phyloP scores from a whole-genome alignment of 2,797 vertebrate genomes.

The Uromys caudimaculatus region DNA sequence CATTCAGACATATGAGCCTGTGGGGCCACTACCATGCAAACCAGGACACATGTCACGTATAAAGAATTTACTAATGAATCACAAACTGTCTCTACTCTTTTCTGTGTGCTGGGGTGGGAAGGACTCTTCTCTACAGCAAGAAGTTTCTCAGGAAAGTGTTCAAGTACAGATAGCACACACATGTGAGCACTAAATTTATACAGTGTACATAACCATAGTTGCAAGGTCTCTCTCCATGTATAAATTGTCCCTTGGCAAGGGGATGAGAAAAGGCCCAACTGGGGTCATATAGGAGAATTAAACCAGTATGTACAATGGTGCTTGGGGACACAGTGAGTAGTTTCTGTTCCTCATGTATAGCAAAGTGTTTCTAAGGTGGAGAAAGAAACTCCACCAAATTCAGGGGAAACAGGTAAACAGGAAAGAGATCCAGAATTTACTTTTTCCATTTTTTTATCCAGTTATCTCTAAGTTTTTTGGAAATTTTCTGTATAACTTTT shows the following conservation, averaged over 20 bases:
- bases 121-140: neutral
- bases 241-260: neutral
- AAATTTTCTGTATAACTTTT: neutral
- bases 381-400: neutral
- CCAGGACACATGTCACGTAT: neutral
- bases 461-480: neutral
- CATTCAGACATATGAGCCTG: neutral
- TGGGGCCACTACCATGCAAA: neutral
- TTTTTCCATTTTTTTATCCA: neutral
- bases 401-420: neutral
- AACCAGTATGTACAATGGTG: neutral
- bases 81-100: neutral
- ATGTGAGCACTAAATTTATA: neutral
- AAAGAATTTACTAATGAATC: neutral
- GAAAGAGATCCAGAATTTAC: neutral
- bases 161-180: neutral
- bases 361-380: neutral
- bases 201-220: neutral
- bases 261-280: neutral
- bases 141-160: conserved; percentile 24
- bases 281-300: too few relatives aligned
- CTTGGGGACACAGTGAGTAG: neutral
- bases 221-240: neutral
- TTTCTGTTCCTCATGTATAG: neutral
- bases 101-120: neutral